Conservation (phyloP, 2,888 invertebrate genomes). For the Anthrax anthrax region DNA sequence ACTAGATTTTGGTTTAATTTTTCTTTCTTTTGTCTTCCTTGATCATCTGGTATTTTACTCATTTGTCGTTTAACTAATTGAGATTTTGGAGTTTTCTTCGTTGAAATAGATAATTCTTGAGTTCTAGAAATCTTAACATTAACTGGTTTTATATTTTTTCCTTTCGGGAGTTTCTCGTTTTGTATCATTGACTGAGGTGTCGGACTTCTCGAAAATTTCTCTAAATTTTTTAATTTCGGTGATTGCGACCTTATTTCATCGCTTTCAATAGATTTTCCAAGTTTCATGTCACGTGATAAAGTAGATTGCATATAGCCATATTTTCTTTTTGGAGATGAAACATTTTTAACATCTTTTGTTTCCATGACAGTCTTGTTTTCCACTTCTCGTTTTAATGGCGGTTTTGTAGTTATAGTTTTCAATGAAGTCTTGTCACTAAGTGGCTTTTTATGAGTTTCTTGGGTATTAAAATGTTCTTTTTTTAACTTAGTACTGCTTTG, state of each 20-base stretch:
- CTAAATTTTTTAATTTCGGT: slow-evolving; percentile 7
- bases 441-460: background rate
- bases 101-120: background rate
- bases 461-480: no score
- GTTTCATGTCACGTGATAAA: slow-evolving; percentile 40
- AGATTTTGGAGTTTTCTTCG: background rate
- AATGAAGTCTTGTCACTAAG: background rate
- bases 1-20: no score
- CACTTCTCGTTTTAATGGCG: background rate
- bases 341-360: background rate
- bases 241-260: slow-evolving; percentile 16
- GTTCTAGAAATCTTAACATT: background rate
- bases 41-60: no score
- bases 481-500: background rate
- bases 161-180: background rate
- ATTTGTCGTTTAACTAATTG: no score
- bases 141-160: background rate
- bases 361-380: slow-evolving; percentile 6
- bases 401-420: background rate
- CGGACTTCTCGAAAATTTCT: slow-evolving; percentile 2
- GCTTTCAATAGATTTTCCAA: slow-evolving; percentile 23
- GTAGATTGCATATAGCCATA: slow-evolving; percentile 47
- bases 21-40: no score
- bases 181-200: slow-evolving; percentile 7
- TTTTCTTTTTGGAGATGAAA: slow-evolving; percentile 9